Evolutionary conservation across 2,113 vertebrate genomes (phyloP).

Genomic region (Grus americana): DNA sequence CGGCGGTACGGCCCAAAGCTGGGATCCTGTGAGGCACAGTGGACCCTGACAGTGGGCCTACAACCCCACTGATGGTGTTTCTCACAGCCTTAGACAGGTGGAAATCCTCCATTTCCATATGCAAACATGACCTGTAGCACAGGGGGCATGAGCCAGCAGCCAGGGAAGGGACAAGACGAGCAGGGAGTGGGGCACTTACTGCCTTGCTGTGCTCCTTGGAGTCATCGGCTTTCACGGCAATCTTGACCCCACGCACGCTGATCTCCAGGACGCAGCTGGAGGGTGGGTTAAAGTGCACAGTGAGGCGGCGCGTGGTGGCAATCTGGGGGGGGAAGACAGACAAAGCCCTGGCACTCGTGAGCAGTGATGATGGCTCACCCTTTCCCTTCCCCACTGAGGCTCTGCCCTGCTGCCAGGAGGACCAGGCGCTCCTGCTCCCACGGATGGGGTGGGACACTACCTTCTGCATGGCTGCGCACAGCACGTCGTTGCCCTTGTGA

Average conservation of each 20-base stretch:
- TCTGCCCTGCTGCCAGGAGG: not conserved
- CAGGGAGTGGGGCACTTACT: not conserved
- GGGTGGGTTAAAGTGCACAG: slow-evolving; percentile 96
- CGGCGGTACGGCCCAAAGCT: accelerated
- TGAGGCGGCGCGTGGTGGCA: slow-evolving; percentile 93
- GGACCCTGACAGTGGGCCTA: not conserved
- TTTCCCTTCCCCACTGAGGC: not conserved
- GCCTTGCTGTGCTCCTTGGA: slow-evolving; percentile 85
- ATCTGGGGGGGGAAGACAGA: slow-evolving; percentile 75
- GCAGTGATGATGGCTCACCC: not conserved
- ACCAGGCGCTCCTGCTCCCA: not conserved
- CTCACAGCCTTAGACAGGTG: not conserved
- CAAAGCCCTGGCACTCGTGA: not conserved
- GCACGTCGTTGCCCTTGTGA: slow-evolving; percentile 96
- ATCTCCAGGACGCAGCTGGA: slow-evolving; percentile 95
- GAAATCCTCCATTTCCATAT: not conserved
- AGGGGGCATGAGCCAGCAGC: not conserved
- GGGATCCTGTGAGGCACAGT: accelerated
- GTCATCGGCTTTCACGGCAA: slow-evolving; percentile 88
- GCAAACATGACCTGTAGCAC: not conserved
- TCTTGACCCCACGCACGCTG: slow-evolving; percentile 92
- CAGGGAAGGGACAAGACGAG: not conserved
- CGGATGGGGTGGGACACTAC: slow-evolving; percentile 58
- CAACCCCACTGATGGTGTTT: not conserved
- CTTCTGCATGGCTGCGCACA: slow-evolving; percentile 99